These are phyloP conservation scores for Sinonovacula constricta DNA, from an alignment of 1,140 invertebrate species.

Conservation along the genomic window DNA sequence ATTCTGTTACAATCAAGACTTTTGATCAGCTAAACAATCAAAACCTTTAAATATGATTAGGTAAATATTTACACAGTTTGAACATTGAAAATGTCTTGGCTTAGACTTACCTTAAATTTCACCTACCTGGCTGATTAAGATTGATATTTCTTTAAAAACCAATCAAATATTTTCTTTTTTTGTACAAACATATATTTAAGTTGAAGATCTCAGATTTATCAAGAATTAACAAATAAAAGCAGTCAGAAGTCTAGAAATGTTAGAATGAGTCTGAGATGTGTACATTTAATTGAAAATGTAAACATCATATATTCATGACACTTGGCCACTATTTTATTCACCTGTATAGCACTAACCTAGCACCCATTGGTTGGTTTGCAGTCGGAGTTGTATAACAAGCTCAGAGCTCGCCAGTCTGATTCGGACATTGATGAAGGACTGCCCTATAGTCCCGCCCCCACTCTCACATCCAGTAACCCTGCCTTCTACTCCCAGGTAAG, in stretches of 20 bases:
- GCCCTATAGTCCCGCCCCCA: slow-evolving; percentile 57
- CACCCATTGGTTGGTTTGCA: slow-evolving; percentile 52
- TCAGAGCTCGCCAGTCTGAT: slow-evolving; percentile 57
- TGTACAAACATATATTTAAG: too few species aligned
- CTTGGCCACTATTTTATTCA: background rate
- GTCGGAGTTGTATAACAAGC: slow-evolving; percentile 64
- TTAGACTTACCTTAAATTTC: too few species aligned
- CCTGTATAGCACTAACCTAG: slow-evolving; percentile 14
- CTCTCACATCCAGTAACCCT: slow-evolving; percentile 56
- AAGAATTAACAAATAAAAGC: background rate
- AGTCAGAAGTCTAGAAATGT: background rate
- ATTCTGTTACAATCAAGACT: too few species aligned
- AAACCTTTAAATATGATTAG: too few species aligned
- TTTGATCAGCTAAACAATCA: too few species aligned
- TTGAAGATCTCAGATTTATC: too few species aligned
- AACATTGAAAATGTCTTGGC: too few species aligned
- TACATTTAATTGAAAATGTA: background rate
- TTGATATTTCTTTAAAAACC: too few species aligned
- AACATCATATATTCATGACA: background rate
- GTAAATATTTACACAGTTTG: too few species aligned
- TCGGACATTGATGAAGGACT: slow-evolving; percentile 65
- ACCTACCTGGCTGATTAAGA: too few species aligned
- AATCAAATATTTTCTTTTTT: too few species aligned
- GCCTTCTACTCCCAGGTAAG: too few species aligned
- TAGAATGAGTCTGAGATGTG: background rate